Percentiles rank a stretch among this genome's conserved stretches.
These are phyloP conservation scores for Huso huso DNA, from an alignment of 2,797 vertebrate species.

Conservation along the genomic window DNA sequence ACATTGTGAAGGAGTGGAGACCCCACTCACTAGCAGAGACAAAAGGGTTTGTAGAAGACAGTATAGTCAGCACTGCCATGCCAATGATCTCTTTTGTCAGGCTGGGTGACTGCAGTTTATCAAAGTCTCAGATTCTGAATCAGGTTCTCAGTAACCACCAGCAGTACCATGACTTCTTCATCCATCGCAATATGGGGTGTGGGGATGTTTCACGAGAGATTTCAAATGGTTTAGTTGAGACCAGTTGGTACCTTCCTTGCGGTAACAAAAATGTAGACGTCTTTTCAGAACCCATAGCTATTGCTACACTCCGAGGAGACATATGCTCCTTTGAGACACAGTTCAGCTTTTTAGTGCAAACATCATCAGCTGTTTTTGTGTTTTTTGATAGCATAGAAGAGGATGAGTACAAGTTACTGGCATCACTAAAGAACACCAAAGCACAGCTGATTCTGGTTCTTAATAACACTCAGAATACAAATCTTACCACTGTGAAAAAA, in stretches of 20 bases:
- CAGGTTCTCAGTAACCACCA: too few relatives aligned
- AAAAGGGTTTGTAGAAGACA: too few relatives aligned
- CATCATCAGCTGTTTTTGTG: slow-evolving; percentile 65
- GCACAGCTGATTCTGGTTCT: slow-evolving; percentile 39
- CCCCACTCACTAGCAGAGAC: too few relatives aligned
- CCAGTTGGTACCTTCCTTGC: slow-evolving; percentile 63
- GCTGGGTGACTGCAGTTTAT: too few relatives aligned
- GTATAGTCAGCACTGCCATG: too few relatives aligned
- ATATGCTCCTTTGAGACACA: slow-evolving; percentile 48
- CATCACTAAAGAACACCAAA: slow-evolving; percentile 34
- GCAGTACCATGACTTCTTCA: slow-evolving; percentile 48
- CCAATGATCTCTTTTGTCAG: too few relatives aligned
- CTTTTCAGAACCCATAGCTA: slow-evolving; percentile 55
- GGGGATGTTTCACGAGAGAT: slow-evolving; percentile 46
- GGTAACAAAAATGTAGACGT: slow-evolving; percentile 40
- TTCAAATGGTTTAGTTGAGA: slow-evolving; percentile 62
- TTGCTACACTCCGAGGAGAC: slow-evolving; percentile 67
- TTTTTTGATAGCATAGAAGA: slow-evolving; percentile 58
- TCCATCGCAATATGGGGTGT: slow-evolving; percentile 58
- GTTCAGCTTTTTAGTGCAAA: slow-evolving; percentile 56
- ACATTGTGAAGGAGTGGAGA: too few relatives aligned
- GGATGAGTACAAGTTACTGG: slow-evolving; percentile 43
- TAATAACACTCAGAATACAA: slow-evolving; percentile 15
- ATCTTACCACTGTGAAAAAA: too few relatives aligned
- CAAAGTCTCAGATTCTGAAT: too few relatives aligned